Conservation (phyloP, 1,140 invertebrate species). For the Listronotus bonariensis region DNA sequence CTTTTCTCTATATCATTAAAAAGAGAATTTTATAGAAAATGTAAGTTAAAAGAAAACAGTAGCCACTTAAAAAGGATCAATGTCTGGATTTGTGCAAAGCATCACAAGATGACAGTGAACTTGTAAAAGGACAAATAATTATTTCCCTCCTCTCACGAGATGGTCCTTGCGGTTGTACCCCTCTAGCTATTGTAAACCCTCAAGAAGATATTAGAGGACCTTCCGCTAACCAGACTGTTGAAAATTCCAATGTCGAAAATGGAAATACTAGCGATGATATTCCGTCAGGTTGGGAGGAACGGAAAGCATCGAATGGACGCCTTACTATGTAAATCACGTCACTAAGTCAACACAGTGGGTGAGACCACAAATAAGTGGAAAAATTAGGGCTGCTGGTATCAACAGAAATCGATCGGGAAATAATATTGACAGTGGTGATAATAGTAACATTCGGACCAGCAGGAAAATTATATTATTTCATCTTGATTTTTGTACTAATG, state of each 20-base stretch:
- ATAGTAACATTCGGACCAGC: constrained; percentile 44
- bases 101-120: constrained; percentile 81
- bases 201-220: constrained; percentile 66
- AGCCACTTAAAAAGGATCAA: no score
- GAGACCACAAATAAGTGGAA: constrained; percentile 60
- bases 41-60: no score
- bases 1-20: no score
- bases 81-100: constrained; percentile 88
- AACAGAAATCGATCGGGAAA: constrained; percentile 23
- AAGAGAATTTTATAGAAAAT: no score
- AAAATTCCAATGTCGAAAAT: constrained; percentile 33
- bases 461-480: constrained; percentile 15
- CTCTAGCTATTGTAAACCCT: constrained; percentile 67
- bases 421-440: constrained; percentile 40
- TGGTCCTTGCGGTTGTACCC: constrained; percentile 70
- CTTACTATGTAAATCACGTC: constrained; percentile 94
- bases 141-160: constrained; percentile 88
- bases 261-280: constrained; percentile 54
- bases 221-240: constrained; percentile 45
- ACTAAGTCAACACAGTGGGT: constrained; percentile 93
- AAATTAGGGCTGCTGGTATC: constrained; percentile 10
- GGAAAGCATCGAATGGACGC: constrained; percentile 79
- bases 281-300: constrained; percentile 89
- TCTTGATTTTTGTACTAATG: not conserved
- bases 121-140: constrained; percentile 91